Evolutionary conservation across 2,888 invertebrate genomes (phyloP), one percentile per base, ranked within the genome.

Genomic region (Leucozona laternaria): DNA sequence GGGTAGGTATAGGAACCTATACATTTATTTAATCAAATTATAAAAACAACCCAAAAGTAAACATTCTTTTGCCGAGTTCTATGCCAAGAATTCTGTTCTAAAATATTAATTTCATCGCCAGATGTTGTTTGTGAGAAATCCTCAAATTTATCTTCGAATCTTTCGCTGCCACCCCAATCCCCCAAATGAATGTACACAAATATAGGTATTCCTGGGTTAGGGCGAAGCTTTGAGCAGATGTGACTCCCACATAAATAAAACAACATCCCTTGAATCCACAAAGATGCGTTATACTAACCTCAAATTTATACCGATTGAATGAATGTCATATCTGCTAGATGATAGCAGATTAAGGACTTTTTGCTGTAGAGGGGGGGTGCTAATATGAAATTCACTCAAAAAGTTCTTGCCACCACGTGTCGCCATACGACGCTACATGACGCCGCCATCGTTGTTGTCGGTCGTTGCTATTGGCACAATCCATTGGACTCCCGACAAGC

Each of bases 311-410:
- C 45, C 55, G n/a, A n/a, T 71, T 40, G 40, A 48, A 70, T 70
- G 48, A 57, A 71, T 64, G 60, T 64, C 57, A 48, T 48, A 66
- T 53, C 34, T 43, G 13, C 7, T 7, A 55, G 37, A 60, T 66
- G 45, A 55, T 62, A 60, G 53, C 34, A 40, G 53, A 78, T 77
- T 58, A 55, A 58, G 50, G 55, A 45, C 60, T 50, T 64, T 71
- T 48, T 53, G 22, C 11, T 2, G 5, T 13, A 6, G 22, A 53
- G 25, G 43, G 31, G 31, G 48, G 4, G n/a, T 20, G 20, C 64
- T 75, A 79, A 84, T 79, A 68, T 60, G 73, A 79, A 83, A 70
- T 57, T 22, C 73, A 50, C 68, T 50, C 75, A 68, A 64, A 79
- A 79, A 79, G 40, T 28, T 60, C 68, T 83, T 83, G 53, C 60